A percentile compares a stretch with the other conserved stretches of the same genome.
phyloP scores from a whole-genome alignment of 2,888 invertebrate species.

The Reticulitermes lucifugus region DNA sequence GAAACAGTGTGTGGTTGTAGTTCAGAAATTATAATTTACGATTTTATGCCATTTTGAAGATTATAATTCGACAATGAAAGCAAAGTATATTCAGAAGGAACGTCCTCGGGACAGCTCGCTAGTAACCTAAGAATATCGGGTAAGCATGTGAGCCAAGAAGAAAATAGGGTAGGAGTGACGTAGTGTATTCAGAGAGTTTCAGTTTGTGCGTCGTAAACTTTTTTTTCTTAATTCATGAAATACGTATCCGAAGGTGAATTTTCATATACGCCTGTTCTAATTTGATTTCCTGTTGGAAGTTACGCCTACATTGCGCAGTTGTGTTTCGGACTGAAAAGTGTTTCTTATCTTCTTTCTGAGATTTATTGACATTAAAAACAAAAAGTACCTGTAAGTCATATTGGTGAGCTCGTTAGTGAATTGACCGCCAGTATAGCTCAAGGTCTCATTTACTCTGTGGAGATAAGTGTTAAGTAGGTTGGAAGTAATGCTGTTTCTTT shows the following conservation, averaged over 20 bases:
- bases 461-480: too few relatives aligned
- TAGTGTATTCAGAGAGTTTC: neutral
- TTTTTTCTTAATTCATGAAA: neutral
- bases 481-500: too few relatives aligned
- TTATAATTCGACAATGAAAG: neutral
- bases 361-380: too few relatives aligned
- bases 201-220: neutral
- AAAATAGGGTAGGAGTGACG: conserved; percentile 9
- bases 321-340: neutral
- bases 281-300: neutral
- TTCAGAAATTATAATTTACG: neutral
- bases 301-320: neutral
- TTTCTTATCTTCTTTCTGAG: too few relatives aligned
- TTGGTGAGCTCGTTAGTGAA: too few relatives aligned
- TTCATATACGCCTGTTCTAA: neutral
- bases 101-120: conserved; percentile 30
- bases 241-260: neutral
- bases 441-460: too few relatives aligned
- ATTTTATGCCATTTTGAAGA: neutral
- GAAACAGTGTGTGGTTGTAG: neutral
- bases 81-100: neutral
- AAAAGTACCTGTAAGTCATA: too few relatives aligned
- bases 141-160: conserved; percentile 21
- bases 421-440: too few relatives aligned
- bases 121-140: conserved; percentile 27